Conservation (phyloP, 2,113 vertebrate genomes). For the Pitta sordida region DNA sequence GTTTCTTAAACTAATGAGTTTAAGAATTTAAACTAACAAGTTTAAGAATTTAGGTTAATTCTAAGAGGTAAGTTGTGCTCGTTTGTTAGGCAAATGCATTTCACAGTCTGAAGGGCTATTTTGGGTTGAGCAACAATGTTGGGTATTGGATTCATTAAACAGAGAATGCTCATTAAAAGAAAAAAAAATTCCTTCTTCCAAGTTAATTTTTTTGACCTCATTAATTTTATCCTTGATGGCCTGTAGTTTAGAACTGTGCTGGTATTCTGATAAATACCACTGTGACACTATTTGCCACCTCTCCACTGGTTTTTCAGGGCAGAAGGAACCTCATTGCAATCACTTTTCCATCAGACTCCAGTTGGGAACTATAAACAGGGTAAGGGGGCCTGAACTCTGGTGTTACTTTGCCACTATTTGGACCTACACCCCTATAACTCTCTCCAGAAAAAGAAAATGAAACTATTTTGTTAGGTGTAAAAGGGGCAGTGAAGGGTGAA, state of each 20-base stretch:
- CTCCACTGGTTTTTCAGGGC: too few species aligned
- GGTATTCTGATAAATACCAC: not conserved
- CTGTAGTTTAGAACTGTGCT: not conserved
- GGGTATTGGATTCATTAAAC: not conserved
- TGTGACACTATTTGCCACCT: too few species aligned
- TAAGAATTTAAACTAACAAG: too few species aligned
- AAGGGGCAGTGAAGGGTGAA: too few species aligned
- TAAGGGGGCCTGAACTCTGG: too few species aligned
- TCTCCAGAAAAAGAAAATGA: too few species aligned
- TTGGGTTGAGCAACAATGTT: not conserved
- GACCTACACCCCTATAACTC: too few species aligned
- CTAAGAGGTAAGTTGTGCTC: not conserved
- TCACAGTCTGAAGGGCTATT: not conserved
- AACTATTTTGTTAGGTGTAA: too few species aligned
- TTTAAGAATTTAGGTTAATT: not conserved
- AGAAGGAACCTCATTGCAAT: too few species aligned
- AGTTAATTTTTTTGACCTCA: not conserved
- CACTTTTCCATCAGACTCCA: too few species aligned
- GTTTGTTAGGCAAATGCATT: not conserved
- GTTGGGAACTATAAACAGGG: too few species aligned
- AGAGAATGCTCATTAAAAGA: not conserved
- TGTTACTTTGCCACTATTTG: too few species aligned
- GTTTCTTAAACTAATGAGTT: constrained; percentile 24
- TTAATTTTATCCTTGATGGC: not conserved
- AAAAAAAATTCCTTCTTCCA: not conserved